Evolutionary conservation across 2,888 invertebrate species (phyloP), one percentile per base, ranked within the genome.

Genomic region (Plagodis dolabraria): DNA sequence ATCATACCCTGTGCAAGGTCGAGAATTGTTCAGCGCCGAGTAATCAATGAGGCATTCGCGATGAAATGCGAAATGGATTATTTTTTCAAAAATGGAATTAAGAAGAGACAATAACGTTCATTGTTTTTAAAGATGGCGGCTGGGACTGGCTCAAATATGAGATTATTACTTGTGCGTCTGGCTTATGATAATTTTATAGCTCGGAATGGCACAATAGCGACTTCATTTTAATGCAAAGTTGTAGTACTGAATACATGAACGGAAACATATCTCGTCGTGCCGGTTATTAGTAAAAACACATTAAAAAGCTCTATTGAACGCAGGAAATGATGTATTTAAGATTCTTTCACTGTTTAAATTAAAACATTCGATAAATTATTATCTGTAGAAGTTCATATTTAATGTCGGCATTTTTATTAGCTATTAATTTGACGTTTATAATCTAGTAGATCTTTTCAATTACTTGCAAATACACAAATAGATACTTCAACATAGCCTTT

Each of bases 71-170:
- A 89, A 90, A 89, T 89, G 90, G 89, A 92, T 91, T 91, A 89
- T 91, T 92, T 92, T 92, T 91, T 91, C 87, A 90, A 92, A 92
- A 92, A 92, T 90, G 91, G 91, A 89, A 92, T 92, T 90, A 91
- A 89, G 89, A 87, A 89, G 88, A 90, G 91, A 92, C 91, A 92
- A 92, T 91, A 92, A 91, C 87, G 89, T 81, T 88, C 88, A 91
- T 92, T 92, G 92, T 91, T 89, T 87, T 88, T 87, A 88, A 92
- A 91, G 87, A 92, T 92, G 91, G 91, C 90, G 86, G 86, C 78
- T 77, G 77, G 77, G 83, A 75, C 80, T 59, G 62, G 76, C 74
- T 85, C 85, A 86, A 88, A 89, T 89, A 86, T 84, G 83, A 86
- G 86, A 86, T 89, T 89, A 89, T 86, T 87, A 84, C 82, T 86